Conservation (phyloP, 2,888 invertebrate genomes). For the Drosophila paranaensis region DNA sequence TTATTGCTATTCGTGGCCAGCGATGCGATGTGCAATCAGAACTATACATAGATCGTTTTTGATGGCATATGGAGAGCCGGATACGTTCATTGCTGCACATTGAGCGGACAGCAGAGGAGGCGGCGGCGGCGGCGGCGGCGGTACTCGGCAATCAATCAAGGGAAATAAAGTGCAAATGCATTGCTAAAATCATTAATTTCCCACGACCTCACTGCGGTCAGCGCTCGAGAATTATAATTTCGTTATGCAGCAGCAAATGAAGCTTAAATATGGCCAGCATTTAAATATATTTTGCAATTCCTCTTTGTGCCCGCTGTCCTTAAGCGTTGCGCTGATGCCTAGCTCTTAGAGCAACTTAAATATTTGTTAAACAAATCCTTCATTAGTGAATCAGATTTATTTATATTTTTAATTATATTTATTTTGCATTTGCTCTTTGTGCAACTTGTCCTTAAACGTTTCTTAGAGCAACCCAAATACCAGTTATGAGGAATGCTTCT, state of each 20-base stretch:
- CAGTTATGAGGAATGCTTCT: background rate
- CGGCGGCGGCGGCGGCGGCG: background rate
- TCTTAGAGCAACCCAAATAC: background rate
- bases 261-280: background rate
- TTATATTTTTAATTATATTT: slow-evolving; percentile 48
- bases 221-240: background rate
- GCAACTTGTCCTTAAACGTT: background rate
- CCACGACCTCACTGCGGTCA: background rate
- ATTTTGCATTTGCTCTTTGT: background rate
- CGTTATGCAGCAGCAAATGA: background rate
- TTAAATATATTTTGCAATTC: background rate
- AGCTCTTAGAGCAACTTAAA: background rate
- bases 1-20: slow-evolving; percentile 35
- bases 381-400: background rate
- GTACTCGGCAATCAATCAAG: slow-evolving; percentile 26
- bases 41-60: slow-evolving; percentile 28
- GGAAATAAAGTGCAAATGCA: slow-evolving; percentile 10
- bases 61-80: slow-evolving; percentile 29
- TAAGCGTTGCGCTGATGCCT: background rate
- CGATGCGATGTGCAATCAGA: slow-evolving; percentile 54
- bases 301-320: slow-evolving; percentile 2
- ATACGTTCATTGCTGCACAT: slow-evolving; percentile 32
- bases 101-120: slow-evolving; percentile 10
- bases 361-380: background rate
- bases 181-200: slow-evolving; percentile 8